Evolutionary conservation across 2,888 invertebrate species (phyloP).

Genomic region (Hypsopygia costalis): DNA sequence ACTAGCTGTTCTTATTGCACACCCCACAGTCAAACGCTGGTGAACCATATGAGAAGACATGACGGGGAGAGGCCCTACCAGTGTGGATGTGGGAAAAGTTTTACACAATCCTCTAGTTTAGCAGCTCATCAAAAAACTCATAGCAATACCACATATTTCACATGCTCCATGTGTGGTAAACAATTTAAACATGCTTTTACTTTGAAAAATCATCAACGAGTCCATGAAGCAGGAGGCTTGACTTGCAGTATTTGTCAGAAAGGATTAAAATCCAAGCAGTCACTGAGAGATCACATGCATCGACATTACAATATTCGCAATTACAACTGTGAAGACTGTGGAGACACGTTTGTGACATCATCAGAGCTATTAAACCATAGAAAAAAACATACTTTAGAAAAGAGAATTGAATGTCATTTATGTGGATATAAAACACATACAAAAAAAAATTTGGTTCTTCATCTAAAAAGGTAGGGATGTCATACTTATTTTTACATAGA

Average conservation of each 20-base stretch:
- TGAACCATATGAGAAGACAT: constrained; percentile 67
- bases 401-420: constrained; percentile 57
- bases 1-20: constrained; percentile 63
- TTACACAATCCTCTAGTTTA: constrained; percentile 66
- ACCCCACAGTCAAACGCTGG: constrained; percentile 67
- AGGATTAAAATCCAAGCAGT: constrained; percentile 56
- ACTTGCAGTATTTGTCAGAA: constrained; percentile 63
- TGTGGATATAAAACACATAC: constrained; percentile 65
- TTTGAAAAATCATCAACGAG: constrained; percentile 58
- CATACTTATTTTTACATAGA: too few relatives aligned
- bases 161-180: constrained; percentile 66
- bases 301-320: constrained; percentile 68
- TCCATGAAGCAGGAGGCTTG: constrained; percentile 57
- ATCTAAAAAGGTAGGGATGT: constrained; percentile 59
- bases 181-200: constrained; percentile 72
- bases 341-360: constrained; percentile 65
- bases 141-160: constrained; percentile 53
- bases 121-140: constrained; percentile 66
- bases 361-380: constrained; percentile 68
- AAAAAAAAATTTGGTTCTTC: constrained; percentile 60
- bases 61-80: constrained; percentile 65
- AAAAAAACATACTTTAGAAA: constrained; percentile 50
- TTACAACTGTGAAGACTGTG: constrained; percentile 72
- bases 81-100: constrained; percentile 69
- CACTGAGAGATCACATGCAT: constrained; percentile 58